Evolutionary conservation across 2,797 vertebrate genomes (phyloP).

Genomic region (Heterohyrax brucei): DNA sequence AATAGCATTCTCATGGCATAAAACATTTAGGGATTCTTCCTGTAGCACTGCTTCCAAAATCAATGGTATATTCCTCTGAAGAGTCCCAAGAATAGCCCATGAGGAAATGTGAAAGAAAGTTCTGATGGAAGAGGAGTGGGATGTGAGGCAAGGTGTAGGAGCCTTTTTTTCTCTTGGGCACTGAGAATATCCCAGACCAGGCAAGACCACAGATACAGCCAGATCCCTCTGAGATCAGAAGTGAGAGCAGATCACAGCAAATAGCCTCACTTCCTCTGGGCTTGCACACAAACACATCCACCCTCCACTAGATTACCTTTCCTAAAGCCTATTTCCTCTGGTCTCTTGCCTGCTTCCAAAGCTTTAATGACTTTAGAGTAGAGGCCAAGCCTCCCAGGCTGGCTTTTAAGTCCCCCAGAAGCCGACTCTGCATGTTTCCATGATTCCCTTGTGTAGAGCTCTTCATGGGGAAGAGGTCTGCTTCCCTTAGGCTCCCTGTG

Average conservation of each 20-base stretch:
- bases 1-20: neutral
- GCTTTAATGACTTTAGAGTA: neutral
- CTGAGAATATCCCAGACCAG: neutral
- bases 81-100: neutral
- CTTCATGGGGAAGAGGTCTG: neutral
- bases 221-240: neutral
- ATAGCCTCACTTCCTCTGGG: neutral
- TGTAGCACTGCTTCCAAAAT: constrained; percentile 35
- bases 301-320: neutral
- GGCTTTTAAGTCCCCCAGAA: neutral
- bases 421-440: neutral
- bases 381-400: neutral
- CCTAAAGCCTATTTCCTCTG: neutral
- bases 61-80: constrained; percentile 31
- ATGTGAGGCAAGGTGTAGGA: neutral
- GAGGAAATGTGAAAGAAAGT: neutral
- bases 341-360: neutral
- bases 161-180: neutral
- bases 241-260: neutral
- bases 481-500: neutral
- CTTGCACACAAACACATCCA: neutral
- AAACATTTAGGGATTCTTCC: constrained; percentile 57
- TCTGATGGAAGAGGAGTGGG: neutral
- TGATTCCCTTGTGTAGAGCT: neutral
- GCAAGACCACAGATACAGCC: neutral